Base-by-base conservation (phyloP, 2,888 invertebrate genomes). In the Folsomia manolachei region DNA sequence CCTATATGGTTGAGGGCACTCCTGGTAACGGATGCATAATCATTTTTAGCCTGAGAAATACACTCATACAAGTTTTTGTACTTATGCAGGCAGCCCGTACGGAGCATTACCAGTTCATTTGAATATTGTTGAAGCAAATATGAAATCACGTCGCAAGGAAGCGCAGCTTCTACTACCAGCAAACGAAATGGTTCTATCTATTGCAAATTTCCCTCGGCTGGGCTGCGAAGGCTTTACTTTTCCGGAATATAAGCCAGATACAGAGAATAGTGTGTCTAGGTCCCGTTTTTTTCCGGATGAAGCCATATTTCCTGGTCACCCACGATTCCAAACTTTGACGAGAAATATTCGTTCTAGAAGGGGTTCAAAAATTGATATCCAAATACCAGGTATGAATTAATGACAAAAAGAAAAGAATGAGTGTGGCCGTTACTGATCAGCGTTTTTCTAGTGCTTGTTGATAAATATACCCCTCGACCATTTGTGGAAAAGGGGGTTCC, bases 111-210 rank as follows among this genome's bases (percentile, higher is more conserved):
- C 98, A 83, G 96, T 96, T 4, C 96, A 98, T 86, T 97, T 99
- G 84, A 99, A 98, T 85, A 90, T 96, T 74, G 98, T 99, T 2
- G 99, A 99, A 85, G 94, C 95, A 4, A 99, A 98, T 84, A 99
- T 99, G 99, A 90, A 88, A 79, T 89, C 91, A 81, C 81, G 79
- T 71, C 88, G 95, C 66, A 82, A 86, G 62, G 90, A 94, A 79
- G 89, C 90, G 73, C 88, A 90, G 80, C 85, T 92, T 72, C 78
- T 84, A 14, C 86, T 98, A 69, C 86, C 87, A 76, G 87, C 88
- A 66, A 92, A 92, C 78, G 96, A 97, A 86, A 89, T 90, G 77
- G 87, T 96, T 71, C 89, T 98, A 87, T 93, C 94, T 72, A 87
- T 99, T 75, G 97, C 97, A 1, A 92, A 91, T 86, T 99, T 94